Evolutionary conservation across 2,797 vertebrate genomes (phyloP), one percentile per base, ranked within the genome.

Genomic region (Sitta carolinensis): DNA sequence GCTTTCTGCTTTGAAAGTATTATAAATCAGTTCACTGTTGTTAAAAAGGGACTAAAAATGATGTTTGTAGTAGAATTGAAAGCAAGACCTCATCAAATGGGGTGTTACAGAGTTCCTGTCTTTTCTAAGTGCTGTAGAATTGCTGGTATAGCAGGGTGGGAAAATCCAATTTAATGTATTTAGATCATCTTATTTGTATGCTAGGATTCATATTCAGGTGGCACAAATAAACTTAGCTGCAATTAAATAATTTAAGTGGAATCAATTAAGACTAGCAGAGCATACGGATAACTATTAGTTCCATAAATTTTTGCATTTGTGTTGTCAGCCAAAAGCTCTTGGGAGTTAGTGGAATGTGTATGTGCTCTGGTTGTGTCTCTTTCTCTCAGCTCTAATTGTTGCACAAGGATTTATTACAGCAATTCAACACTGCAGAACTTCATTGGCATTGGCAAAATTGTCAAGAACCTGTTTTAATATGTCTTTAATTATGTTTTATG

Each of bases 1-100:
- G 67, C 45, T 93, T 95, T 94, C 59, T 94, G 93, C 80, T 91
- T 79, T 89, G 67, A 79, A 76, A 87, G 14, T 82, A 38, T 59
- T 76, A 69, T 30, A 52, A 22, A 84, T 81, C 36, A 75, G 23
- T 80, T 80, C 6, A 2, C 47, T 80, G 9, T 73, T 68, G 40
- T 55, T 90, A 59, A 68, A 88, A 85, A 38, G 2, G 26, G 52
- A 34, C n/a, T 77, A 36, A 90, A 75, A 54, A 61, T 7, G 36
- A 47, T 64, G 26, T 74, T 67, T 38, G 16, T 80, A 58, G 45
- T 84, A 64, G 59, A 73, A 40, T 38, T 87, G 26, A 78, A 90
- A 81, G 51, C 0, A 6, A 59, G 59, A 34, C 18, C 17, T 93
- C 64, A 61, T 70, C 52, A 42, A 32, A 42, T 13, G 40, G 16